These are phyloP conservation scores for Metopolophium dirhodum DNA, from an alignment of 1,140 invertebrate genomes.

Conservation along the genomic window DNA sequence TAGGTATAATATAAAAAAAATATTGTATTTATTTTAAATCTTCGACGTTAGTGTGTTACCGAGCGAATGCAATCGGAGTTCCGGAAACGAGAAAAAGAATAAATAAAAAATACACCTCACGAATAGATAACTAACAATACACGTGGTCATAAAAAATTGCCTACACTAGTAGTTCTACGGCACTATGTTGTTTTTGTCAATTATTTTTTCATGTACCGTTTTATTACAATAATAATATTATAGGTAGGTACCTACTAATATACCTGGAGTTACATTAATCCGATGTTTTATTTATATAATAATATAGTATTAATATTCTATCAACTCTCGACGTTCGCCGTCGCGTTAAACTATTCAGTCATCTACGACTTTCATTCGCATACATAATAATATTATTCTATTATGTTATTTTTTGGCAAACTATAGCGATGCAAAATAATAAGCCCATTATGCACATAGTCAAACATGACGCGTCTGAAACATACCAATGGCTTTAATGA, in stretches of 20 bases:
- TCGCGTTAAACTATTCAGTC: background rate
- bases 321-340: background rate
- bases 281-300: background rate
- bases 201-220: background rate
- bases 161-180: background rate
- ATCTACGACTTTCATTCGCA: background rate
- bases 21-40: background rate
- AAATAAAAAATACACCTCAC: background rate
- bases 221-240: background rate
- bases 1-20: background rate
- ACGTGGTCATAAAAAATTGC: background rate
- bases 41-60: background rate
- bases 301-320: background rate
- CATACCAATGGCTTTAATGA: background rate
- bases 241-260: background rate
- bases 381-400: background rate
- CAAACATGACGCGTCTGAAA: background rate
- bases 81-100: background rate
- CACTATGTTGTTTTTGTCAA: background rate
- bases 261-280: background rate
- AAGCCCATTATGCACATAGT: background rate
- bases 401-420: conserved; percentile 17
- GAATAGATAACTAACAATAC: background rate
- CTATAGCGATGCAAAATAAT: background rate
- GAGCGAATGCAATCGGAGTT: background rate